Evolutionary conservation across 2,888 invertebrate species (phyloP), one percentile per base, ranked within the genome.

Genomic region (Hirtodrosophila trivittata): DNA sequence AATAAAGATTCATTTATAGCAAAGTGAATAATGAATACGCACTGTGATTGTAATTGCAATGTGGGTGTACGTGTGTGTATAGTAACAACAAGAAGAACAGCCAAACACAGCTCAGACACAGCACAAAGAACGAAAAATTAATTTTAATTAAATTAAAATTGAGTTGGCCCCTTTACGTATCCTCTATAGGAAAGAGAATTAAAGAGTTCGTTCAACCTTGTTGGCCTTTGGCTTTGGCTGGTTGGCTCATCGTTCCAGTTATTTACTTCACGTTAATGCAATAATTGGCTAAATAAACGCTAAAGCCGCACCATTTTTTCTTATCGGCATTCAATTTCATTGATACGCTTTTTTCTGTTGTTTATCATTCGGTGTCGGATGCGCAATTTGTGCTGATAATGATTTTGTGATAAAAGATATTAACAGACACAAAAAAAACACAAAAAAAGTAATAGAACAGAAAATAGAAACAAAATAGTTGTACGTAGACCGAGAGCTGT

Each of bases 311-410:
- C 69, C 33, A 38, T n/a, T 18, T 26, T 43, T 46, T 12, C 50
- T 75, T 71, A 68, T 67, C 69, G 66, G 66, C 62, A 68, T 43
- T 67, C 16, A 62, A 60, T 83, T 57, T 65, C 54, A 84, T 80
- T 81, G 77, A 83, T 77, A 66, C 65, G 38, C 51, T 35, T 42
- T 54, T 47, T 72, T 10, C 33, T 33, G 12, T 21, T 62, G 52
- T 73, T 70, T 70, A 70, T 70, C 74, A 67, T 60, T 65, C 43
- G 18, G 46, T 66, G 66, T 76, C 46, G 70, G 82, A 77, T 78
- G 81, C 63, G 80, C 80, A 64, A 59, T 56, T 67, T 58, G 42
- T 25, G 63, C 71, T 84, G 85, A 77, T 82, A 69, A 67, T 75
- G 56, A 38, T 63, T 50, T 57, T 62, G 50, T 45, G 14, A 50